Evolutionary conservation across 2,797 vertebrate genomes (phyloP), one percentile per base, ranked within the genome.

Genomic region (Neoniphon sammara): DNA sequence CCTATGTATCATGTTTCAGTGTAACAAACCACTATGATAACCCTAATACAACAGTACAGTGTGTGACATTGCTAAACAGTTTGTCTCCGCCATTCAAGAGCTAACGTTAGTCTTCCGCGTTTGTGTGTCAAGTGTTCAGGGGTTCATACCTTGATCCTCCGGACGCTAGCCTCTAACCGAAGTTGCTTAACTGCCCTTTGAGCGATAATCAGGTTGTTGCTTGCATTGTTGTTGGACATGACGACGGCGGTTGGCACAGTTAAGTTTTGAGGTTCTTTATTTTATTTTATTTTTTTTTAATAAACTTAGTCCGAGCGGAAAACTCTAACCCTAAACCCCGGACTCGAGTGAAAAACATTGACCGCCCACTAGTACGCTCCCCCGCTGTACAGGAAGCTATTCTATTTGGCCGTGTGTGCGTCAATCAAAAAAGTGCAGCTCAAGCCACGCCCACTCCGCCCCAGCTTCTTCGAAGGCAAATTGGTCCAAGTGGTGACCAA

Each of bases 161-260:
- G 92, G 66, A 93, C 66, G 59, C 90, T 92, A 79, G 94, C 93
- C 88, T 95, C 94, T 15, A 94, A 21, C 47, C 93, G 88, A 36
- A 95, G 92, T 81, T 95, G 94, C 82, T 94, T 94, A 7, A 95
- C 94, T 44, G 90, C 73, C 80, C 92, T 91, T 25, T 94, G 91
- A 1, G 93, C 93, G 68, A 91, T 79, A 21, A 91, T 88, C 52
- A 94, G 57, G 83, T 86, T 93, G 84, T 87, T 92, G 87, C 86
- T 93, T 68, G 93, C 91, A 47, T 94, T 95, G 83, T 94, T 94
- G 91, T 94, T 95, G 55, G 94, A 94, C 94, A 95, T 95, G 84
- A 55, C 83, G 83, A 58, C 75, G 55, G 64, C 23, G 55, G 74
- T 80, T 60, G 21, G 14, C 27, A 5, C 46, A 60, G 21, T 31